These are phyloP conservation scores for Mechanitis messenoides DNA, from an alignment of 2,888 invertebrate species.

Conservation along the genomic window DNA sequence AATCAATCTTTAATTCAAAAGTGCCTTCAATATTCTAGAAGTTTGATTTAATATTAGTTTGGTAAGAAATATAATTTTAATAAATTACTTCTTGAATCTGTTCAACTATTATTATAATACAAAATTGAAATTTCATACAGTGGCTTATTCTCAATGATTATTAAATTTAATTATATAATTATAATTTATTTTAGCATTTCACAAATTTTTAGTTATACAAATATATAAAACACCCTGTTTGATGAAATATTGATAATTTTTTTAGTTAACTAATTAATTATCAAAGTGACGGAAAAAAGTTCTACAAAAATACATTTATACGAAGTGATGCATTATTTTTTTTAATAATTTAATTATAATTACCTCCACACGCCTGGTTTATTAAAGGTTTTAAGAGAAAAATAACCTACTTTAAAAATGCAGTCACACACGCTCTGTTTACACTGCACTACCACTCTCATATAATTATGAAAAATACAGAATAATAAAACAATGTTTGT, in stretches of 20 bases:
- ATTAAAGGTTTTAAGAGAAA: conserved; percentile 2
- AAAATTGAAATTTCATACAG: too few species aligned
- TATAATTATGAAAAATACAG: conserved; percentile 5
- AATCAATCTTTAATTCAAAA: conserved; percentile 16
- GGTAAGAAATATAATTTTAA: conserved; percentile 24
- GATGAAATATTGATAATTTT: too few species aligned
- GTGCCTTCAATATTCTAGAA: conserved; percentile 15
- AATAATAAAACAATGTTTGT: background rate
- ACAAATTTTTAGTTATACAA: too few species aligned
- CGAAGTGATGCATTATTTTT: too few species aligned
- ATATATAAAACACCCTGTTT: too few species aligned
- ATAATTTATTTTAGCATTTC: too few species aligned
- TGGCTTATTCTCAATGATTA: too few species aligned
- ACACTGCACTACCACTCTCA: conserved; percentile 2
- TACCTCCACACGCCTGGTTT: background rate
- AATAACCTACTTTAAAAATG: conserved; percentile 3
- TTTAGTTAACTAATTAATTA: too few species aligned
- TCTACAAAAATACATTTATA: too few species aligned
- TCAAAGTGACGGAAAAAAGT: too few species aligned
- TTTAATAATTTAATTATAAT: background rate
- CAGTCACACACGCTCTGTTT: conserved; percentile 6
- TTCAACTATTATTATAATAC: too few species aligned
- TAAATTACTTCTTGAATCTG: background rate
- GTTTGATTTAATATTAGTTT: conserved; percentile 25
- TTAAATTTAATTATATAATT: too few species aligned